These are phyloP conservation scores for Carapus acus DNA, from an alignment of 2,797 vertebrate genomes.

Conservation along the genomic window DNA sequence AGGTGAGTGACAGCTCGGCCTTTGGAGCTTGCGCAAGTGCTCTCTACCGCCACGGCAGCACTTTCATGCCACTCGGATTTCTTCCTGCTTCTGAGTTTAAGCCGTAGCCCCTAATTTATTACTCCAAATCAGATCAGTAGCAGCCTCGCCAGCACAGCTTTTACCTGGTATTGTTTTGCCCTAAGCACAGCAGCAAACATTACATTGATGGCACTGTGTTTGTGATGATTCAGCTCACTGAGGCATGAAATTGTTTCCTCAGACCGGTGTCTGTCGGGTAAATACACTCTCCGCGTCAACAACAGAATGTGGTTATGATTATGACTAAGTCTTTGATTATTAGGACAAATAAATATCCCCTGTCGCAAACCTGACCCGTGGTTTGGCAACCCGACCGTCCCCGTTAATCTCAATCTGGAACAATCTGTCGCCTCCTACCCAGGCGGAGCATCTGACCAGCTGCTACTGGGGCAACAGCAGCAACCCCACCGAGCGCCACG, in stretches of 20 bases:
- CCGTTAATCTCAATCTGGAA: neutral
- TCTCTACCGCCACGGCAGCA: neutral
- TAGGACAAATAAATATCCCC: neutral
- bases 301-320: neutral
- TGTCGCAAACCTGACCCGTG: neutral
- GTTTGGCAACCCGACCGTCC: neutral
- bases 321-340: neutral
- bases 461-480: constrained; percentile 97
- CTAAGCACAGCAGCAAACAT: neutral
- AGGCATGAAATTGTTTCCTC: constrained; percentile 20
- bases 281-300: constrained; percentile 1
- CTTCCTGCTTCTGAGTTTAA: neutral
- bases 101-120: neutral
- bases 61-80: neutral
- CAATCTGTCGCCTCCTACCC: neutral
- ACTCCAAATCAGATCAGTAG: neutral
- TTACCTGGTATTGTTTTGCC: neutral
- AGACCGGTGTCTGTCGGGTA: neutral
- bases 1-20: constrained; percentile 73
- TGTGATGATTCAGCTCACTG: constrained; percentile 11
- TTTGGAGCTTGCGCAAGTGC: neutral
- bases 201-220: neutral
- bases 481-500: constrained; percentile 86
- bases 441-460: constrained; percentile 96
- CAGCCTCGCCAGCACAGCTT: neutral